phyloP scores from a whole-genome alignment of 1,140 invertebrate genomes.

The Cepaea nemoralis region DNA sequence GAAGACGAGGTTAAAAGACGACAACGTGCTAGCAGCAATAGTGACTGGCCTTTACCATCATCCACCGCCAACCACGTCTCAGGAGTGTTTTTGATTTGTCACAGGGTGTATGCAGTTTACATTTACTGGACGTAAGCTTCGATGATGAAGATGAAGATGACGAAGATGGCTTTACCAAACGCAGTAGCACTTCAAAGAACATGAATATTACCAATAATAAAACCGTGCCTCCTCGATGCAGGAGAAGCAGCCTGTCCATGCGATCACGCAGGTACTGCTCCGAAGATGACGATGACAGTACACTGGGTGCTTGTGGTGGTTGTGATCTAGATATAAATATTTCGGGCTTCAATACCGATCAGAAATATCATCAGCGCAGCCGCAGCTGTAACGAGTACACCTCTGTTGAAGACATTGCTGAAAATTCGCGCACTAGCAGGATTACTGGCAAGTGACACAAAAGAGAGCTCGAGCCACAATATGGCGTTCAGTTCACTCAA shows the following conservation, averaged over 20 bases:
- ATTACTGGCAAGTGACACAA: no score
- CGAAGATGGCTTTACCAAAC: background rate
- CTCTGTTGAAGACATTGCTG: no score
- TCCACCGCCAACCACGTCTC: background rate
- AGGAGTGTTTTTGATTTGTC: background rate
- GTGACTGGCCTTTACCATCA: background rate
- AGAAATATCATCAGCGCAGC: background rate
- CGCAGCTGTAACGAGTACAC: background rate
- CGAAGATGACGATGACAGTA: background rate
- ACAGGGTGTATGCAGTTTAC: background rate
- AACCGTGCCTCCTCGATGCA: background rate
- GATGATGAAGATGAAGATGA: background rate
- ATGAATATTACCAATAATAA: background rate
- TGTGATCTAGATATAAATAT: background rate
- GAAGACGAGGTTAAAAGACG: background rate
- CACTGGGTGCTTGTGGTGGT: slow-evolving; percentile 5
- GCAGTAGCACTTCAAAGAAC: background rate
- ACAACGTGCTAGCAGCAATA: background rate
- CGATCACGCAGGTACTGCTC: background rate
- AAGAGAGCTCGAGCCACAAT: no score
- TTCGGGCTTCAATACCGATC: background rate
- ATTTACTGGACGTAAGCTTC: background rate
- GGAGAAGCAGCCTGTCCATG: background rate
- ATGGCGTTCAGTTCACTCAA: no score
- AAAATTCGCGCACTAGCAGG: no score